Base-by-base conservation (phyloP, 2,113 vertebrate genomes). In the Oncorhynchus clarkii region DNA sequence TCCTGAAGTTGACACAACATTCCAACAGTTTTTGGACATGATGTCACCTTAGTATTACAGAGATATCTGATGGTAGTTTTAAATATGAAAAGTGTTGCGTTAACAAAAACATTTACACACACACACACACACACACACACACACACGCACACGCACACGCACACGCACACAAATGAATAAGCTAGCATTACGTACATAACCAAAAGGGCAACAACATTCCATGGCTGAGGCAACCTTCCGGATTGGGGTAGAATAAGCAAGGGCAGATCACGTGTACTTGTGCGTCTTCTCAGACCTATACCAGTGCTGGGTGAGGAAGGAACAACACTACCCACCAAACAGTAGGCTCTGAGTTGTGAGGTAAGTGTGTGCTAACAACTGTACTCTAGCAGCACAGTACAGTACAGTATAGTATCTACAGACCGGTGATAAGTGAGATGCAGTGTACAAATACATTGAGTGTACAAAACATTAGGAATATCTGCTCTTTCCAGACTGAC, bases 151-250 rank as follows among this genome's bases (percentile, higher is more conserved):
- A 34, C 31, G 7, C 31, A 34, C 18, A 60, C 18, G 24, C n/a
- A 22, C 9, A 45, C 39, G 11, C 9, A 45, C 39, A 45, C 39
- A 45, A 12, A 45, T 45, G 2, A 45, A 45, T 62, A n/a, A 51
- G 18, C n/a, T 45, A 48, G 18, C n/a, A 14, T 70, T 66, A 75
- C 77, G 59, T 45, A 70, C 71, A 85, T 66, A 83, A 73, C 60
- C 39, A 29, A 60, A 77, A 74, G 64, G 22, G 0, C 22, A 64
- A 45, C 9, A 45, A 45, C 39, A 45, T 1, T 12, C 39, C 39
- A 45, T 45, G 9, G 39, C 39, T 45, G 39, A 45, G 39, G 39
- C 39, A 45, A 45, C 39, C 77, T 67, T 57, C 18, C 68, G 27
- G 5, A 62, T 3, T 54, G 34, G 26, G 57, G 48, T 51, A 66